These are phyloP conservation scores for Gnathonemus longibarbis DNA, from an alignment of 2,113 vertebrate genomes.

Conservation along the genomic window DNA sequence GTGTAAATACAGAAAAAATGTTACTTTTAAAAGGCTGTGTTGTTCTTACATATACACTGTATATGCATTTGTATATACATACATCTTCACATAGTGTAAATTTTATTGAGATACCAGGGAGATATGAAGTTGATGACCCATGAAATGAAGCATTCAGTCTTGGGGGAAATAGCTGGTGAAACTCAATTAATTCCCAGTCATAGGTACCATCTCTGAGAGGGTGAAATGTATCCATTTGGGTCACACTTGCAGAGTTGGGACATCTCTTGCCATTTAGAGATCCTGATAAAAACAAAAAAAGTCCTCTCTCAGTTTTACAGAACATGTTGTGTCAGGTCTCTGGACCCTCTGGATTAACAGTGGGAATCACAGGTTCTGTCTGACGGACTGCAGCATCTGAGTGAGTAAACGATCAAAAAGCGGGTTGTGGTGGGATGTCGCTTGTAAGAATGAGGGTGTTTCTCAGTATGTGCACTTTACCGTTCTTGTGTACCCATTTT, in stretches of 20 bases:
- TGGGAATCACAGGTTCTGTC: background rate
- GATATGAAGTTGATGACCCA: constrained; percentile 1
- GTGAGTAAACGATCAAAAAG: background rate
- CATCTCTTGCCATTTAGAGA: background rate
- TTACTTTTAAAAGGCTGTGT: background rate
- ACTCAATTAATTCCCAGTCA: constrained; percentile 5
- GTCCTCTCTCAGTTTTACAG: background rate
- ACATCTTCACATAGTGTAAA: background rate
- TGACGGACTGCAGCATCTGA: background rate
- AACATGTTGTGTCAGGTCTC: background rate
- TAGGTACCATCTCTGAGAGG: background rate
- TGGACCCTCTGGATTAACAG: background rate
- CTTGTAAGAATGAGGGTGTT: background rate
- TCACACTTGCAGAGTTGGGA: background rate
- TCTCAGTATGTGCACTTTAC: background rate
- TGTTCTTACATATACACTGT: background rate
- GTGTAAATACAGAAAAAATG: background rate
- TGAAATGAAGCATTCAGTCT: background rate
- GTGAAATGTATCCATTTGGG: background rate
- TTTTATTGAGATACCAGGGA: background rate
- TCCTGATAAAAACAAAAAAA: background rate
- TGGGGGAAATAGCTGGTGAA: background rate
- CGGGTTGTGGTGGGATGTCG: background rate
- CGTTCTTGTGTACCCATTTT: background rate
- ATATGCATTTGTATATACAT: background rate